Evolutionary conservation across 2,888 invertebrate genomes (phyloP).

Genomic region (Ophion obscuratus): DNA sequence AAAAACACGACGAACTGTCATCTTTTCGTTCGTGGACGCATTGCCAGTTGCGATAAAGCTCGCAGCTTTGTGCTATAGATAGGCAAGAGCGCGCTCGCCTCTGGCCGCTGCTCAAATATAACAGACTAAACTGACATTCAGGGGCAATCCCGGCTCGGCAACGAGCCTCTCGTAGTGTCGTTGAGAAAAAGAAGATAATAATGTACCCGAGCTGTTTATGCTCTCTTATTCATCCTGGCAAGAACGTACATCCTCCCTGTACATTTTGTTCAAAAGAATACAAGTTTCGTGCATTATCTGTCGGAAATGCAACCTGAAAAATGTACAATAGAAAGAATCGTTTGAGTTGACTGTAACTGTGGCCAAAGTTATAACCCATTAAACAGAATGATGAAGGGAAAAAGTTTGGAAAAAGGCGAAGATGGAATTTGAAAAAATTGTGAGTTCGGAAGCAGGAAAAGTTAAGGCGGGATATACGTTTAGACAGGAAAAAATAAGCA

Average conservation of each 20-base stretch:
- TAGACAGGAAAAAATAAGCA: too few species aligned
- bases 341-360: too few species aligned
- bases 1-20: slow-evolving; percentile 11
- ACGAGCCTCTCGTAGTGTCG: background rate
- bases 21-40: slow-evolving; percentile 41
- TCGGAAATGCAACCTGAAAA: too few species aligned
- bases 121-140: slow-evolving; percentile 55
- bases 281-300: too few species aligned
- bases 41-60: slow-evolving; percentile 54
- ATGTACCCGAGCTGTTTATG: background rate
- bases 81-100: slow-evolving; percentile 14
- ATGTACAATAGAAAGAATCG: too few species aligned
- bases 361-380: too few species aligned
- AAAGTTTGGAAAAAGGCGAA: too few species aligned
- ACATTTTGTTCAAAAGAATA: too few species aligned
- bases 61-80: slow-evolving; percentile 48
- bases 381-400: too few species aligned
- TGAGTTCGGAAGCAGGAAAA: too few species aligned
- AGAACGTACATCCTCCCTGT: background rate
- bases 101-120: slow-evolving; percentile 62
- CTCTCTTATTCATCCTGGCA: slow-evolving; percentile 8
- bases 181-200: background rate
- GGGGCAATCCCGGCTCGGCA: slow-evolving; percentile 38
- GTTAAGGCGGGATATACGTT: too few species aligned
- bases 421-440: too few species aligned